A percentile compares a stretch with the other conserved stretches of the same genome.
Evolutionary conservation across 35 echinoderm and acorn worm species (phyloP).

Genomic region (Apostichopus californicus): DNA sequence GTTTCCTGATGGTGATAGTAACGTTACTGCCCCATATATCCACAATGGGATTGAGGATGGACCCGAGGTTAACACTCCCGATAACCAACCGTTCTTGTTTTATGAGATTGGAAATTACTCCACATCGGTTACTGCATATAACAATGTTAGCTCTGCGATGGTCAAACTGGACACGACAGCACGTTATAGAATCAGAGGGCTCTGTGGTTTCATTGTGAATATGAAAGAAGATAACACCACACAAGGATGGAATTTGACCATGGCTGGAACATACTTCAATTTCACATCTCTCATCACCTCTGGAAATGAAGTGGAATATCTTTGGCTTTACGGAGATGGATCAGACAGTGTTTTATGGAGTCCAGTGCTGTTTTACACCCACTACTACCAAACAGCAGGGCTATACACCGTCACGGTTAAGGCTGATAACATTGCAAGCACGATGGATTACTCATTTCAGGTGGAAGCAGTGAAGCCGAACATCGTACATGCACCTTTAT

Average conservation of each 20-base stretch:
- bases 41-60: constrained; percentile 65
- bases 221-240: constrained; percentile 74
- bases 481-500: constrained; percentile 40
- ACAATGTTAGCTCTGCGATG: constrained; percentile 62
- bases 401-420: constrained; percentile 63
- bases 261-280: constrained; percentile 79
- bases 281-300: constrained; percentile 62
- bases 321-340: constrained; percentile 81
- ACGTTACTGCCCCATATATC: constrained; percentile 50
- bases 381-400: constrained; percentile 64
- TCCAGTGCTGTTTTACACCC: constrained; percentile 38
- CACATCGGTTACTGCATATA: constrained; percentile 72
- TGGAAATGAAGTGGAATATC: constrained; percentile 74
- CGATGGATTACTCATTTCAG: constrained; percentile 64
- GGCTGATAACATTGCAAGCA: constrained; percentile 83
- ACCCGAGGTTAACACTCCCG: constrained; percentile 61
- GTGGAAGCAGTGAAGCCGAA: constrained; percentile 77
- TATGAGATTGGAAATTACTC: constrained; percentile 80
- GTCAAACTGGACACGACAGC: constrained; percentile 65
- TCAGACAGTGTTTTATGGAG: constrained; percentile 48
- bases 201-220: constrained; percentile 62
- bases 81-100: constrained; percentile 69
- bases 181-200: constrained; percentile 74
- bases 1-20: constrained; percentile 53
- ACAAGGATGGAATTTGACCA: constrained; percentile 68